These are phyloP conservation scores for Caenorhabditis plicata DNA, from an alignment of 2,888 invertebrate genomes.

Conservation along the genomic window DNA sequence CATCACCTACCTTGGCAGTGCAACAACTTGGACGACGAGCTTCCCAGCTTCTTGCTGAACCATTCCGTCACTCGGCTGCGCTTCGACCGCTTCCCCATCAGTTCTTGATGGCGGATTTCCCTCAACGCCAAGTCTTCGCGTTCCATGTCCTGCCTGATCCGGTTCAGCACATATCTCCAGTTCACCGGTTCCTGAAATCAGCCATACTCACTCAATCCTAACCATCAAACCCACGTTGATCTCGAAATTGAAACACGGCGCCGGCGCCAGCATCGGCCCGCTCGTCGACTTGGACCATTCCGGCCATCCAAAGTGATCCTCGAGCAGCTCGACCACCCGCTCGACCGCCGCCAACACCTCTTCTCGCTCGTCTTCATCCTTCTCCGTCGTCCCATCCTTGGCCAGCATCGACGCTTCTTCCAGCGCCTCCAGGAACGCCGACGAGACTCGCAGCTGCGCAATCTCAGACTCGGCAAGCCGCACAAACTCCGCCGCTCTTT, in stretches of 20 bases:
- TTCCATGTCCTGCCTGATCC: slow-evolving; percentile 45
- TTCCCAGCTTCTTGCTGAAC: slow-evolving; percentile 36
- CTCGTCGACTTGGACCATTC: slow-evolving; percentile 24
- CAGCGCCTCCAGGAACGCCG: slow-evolving; percentile 39
- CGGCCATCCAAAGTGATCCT: slow-evolving; percentile 44
- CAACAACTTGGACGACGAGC: slow-evolving; percentile 10
- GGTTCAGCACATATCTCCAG: slow-evolving; percentile 51
- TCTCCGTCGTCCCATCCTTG: slow-evolving; percentile 11
- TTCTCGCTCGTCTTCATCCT: slow-evolving; percentile 33
- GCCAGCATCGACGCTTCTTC: slow-evolving; percentile 43
- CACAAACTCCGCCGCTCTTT: slow-evolving; percentile 44
- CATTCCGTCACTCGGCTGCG: slow-evolving; percentile 35
- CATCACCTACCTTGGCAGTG: slow-evolving; percentile 21
- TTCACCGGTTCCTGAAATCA: slow-evolving; percentile 43
- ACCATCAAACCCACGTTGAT: slow-evolving; percentile 30
- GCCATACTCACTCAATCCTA: too few species aligned
- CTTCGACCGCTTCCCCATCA: slow-evolving; percentile 29
- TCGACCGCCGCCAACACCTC: slow-evolving; percentile 46
- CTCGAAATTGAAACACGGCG: slow-evolving; percentile 41
- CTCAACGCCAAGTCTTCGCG: slow-evolving; percentile 45
- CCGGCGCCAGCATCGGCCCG: slow-evolving; percentile 38
- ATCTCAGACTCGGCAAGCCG: slow-evolving; percentile 47
- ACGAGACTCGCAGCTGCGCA: slow-evolving; percentile 44
- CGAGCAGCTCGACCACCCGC: slow-evolving; percentile 45
- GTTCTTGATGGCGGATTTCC: slow-evolving; percentile 23